phyloP scores from a whole-genome alignment of 2,888 invertebrate genomes.

The Harmothoe impar region DNA sequence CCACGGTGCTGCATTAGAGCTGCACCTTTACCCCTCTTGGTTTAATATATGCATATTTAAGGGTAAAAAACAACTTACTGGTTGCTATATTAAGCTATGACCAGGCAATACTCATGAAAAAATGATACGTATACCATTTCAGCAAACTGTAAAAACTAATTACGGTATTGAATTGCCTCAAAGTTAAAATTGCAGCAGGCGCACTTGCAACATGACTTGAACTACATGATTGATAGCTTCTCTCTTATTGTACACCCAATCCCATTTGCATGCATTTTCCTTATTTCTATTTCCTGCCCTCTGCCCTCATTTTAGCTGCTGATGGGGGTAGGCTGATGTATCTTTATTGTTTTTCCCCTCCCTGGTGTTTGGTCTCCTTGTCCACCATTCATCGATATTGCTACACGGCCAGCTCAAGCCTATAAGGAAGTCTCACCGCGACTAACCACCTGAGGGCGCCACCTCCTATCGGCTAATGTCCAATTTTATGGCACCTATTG shows the following conservation, averaged over 20 bases:
- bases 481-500: slow-evolving; percentile 49
- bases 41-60: no score
- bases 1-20: background rate
- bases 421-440: slow-evolving; percentile 14
- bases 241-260: no score
- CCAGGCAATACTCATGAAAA: no score
- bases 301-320: background rate
- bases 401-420: slow-evolving; percentile 31
- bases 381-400: slow-evolving; percentile 51
- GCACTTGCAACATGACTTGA: no score
- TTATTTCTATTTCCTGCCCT: background rate
- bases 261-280: background rate
- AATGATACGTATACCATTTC: no score
- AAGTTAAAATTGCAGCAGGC: no score
- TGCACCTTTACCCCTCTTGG: background rate
- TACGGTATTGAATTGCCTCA: no score
- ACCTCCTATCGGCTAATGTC: slow-evolving; percentile 54
- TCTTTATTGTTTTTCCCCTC: background rate
- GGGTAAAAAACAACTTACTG: no score
- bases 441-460: slow-evolving; percentile 13
- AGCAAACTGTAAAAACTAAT: no score
- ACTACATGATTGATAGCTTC: no score
- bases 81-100: no score
- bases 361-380: background rate
- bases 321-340: no score